Evolutionary conservation across 2,888 invertebrate species (phyloP).

Genomic region (Gymnocheta viridis): DNA sequence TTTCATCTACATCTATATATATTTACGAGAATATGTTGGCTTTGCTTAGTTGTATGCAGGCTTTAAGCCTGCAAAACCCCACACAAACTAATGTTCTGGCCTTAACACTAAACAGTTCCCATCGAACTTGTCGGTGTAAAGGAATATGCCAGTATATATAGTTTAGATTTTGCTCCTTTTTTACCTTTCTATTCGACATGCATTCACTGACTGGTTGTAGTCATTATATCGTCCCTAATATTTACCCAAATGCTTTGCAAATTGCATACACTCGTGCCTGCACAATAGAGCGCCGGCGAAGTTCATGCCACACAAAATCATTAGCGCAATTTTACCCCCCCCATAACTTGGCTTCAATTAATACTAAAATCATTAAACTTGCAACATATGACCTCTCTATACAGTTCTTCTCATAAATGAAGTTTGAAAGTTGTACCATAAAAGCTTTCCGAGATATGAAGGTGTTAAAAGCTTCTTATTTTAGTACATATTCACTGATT

Average conservation of each 20-base stretch:
- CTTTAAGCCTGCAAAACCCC: not conserved
- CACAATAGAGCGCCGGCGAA: too few species aligned
- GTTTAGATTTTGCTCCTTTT: conserved; percentile 8
- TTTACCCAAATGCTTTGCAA: conserved; percentile 54
- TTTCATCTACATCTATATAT: not conserved
- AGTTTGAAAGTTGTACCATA: too few species aligned
- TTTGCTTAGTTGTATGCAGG: conserved; percentile 14
- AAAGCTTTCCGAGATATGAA: too few species aligned
- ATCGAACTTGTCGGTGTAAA: not conserved
- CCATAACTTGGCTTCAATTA: too few species aligned
- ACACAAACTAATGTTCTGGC: not conserved
- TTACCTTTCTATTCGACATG: conserved; percentile 21
- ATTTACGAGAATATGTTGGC: too few species aligned
- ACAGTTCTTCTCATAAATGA: too few species aligned
- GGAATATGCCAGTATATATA: not conserved
- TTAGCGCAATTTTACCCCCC: too few species aligned
- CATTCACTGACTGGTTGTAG: conserved; percentile 5
- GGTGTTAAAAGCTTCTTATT: too few species aligned
- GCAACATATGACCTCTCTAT: too few species aligned
- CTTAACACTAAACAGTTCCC: not conserved
- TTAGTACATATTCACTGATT: too few species aligned
- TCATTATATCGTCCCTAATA: conserved; percentile 46
- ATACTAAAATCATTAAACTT: too few species aligned
- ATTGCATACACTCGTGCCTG: conserved; percentile 49
- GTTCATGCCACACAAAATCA: too few species aligned